A percentile compares a stretch with the other conserved stretches of the same genome.
These are phyloP conservation scores for Tipula confusa DNA, from an alignment of 2,888 invertebrate species.

Conservation along the genomic window DNA sequence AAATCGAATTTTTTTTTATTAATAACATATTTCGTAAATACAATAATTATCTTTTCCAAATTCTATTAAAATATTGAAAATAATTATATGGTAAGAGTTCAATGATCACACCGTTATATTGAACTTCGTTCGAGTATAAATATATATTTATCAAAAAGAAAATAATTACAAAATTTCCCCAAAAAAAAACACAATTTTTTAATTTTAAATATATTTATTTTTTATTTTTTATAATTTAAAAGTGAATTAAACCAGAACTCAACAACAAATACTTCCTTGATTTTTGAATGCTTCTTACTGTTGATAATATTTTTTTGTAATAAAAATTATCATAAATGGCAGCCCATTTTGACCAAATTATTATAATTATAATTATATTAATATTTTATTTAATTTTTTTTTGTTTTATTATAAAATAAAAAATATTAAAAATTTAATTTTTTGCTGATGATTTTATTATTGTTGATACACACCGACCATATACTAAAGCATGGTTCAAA, in stretches of 20 bases:
- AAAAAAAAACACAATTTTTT: not conserved
- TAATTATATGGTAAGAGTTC: not conserved
- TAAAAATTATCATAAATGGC: constrained; percentile 29
- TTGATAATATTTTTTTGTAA: not conserved
- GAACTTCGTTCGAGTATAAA: not conserved
- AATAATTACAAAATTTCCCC: not conserved
- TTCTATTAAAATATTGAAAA: not conserved
- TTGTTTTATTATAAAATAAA: not conserved
- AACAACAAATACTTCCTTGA: constrained; percentile 7
- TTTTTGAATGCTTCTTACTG: not conserved
- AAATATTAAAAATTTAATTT: not conserved
- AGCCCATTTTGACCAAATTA: constrained; percentile 28
- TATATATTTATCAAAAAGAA: not conserved
- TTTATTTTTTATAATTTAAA: not conserved
- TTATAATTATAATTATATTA: not conserved
- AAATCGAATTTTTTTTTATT: not conserved
- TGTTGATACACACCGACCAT: not conserved
- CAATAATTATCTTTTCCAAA: not conserved
- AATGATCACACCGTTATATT: not conserved
- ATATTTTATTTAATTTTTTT: not conserved
- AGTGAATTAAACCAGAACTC: not conserved
- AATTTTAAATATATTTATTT: too few species aligned
- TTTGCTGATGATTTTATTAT: not conserved
- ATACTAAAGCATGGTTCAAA: not conserved
- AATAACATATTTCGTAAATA: not conserved